Percentiles rank a stretch among this genome's conserved stretches.
Evolutionary conservation across 1,140 invertebrate genomes (phyloP).

Genomic region (Chrysoperla carnea): DNA sequence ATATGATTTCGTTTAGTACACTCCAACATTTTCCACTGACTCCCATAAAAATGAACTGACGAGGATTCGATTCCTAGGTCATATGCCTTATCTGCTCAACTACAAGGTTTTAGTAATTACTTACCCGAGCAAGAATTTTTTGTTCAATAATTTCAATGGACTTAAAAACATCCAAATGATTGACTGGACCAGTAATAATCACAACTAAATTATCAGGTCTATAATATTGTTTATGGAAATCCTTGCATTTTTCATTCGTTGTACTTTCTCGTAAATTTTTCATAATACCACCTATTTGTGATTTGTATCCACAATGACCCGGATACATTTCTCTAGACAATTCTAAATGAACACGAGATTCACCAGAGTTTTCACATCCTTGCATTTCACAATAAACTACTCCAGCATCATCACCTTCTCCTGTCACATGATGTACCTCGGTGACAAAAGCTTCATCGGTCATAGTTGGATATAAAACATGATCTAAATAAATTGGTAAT

Average conservation of each 20-base stretch:
- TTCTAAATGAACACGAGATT: slow-evolving; percentile 40
- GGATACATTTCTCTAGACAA: slow-evolving; percentile 57
- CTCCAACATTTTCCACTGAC: no score
- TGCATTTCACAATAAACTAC: slow-evolving; percentile 93
- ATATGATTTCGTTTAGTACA: no score
- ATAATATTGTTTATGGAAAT: slow-evolving; percentile 76
- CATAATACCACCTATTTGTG: slow-evolving; percentile 69
- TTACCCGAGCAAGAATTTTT: slow-evolving; percentile 59
- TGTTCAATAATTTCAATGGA: slow-evolving; percentile 54
- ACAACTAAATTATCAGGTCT: slow-evolving; percentile 77
- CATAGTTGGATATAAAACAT: slow-evolving; percentile 70
- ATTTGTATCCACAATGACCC: slow-evolving; percentile 62
- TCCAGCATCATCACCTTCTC: slow-evolving; percentile 73
- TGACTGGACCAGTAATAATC: slow-evolving; percentile 67
- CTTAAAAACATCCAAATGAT: slow-evolving; percentile 56
- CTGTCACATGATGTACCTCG: slow-evolving; percentile 83
- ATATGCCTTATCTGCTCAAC: no score
- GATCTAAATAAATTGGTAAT: slow-evolving; percentile 79
- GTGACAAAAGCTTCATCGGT: slow-evolving; percentile 66
- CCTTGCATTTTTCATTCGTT: slow-evolving; percentile 56
- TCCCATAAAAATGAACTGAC: no score
- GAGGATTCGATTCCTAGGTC: no score
- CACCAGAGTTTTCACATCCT: slow-evolving; percentile 62
- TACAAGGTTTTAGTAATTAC: no score
- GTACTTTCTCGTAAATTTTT: slow-evolving; percentile 69